phyloP scores from a whole-genome alignment of 92 coral and sea anemone species.

The Porites divaricata region DNA sequence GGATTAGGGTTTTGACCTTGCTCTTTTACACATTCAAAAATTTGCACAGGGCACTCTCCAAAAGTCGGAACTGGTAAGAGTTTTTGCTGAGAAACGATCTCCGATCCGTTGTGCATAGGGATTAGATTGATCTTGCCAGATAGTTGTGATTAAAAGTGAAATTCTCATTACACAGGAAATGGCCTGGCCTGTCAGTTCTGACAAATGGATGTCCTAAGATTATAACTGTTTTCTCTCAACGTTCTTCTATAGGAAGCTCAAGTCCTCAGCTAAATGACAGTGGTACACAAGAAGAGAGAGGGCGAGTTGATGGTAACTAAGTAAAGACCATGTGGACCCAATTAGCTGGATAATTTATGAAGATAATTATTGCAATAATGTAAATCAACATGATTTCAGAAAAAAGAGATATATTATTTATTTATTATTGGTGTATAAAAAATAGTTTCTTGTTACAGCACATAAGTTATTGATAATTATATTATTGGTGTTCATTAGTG shows the following conservation, averaged over 20 bases:
- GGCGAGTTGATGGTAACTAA: slow-evolving; percentile 25
- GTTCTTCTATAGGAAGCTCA: slow-evolving; percentile 14
- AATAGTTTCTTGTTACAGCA: not conserved
- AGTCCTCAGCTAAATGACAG: slow-evolving; percentile 38
- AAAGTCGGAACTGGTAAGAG: no score
- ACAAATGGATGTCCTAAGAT: no score
- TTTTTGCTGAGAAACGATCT: no score
- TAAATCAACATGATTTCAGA: slow-evolving; percentile 3
- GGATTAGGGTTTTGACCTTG: no score
- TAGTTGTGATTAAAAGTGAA: no score
- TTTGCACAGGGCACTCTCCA: no score
- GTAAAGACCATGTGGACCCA: not conserved
- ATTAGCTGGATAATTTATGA: not conserved
- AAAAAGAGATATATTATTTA: slow-evolving; percentile 11
- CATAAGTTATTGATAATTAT: not conserved
- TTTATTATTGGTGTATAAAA: not conserved
- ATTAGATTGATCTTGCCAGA: no score
- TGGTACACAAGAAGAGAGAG: slow-evolving; percentile 18
- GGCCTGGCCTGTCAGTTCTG: no score
- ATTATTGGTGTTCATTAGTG: not conserved
- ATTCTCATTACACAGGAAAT: no score
- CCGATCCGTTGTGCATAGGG: no score
- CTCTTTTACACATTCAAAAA: no score
- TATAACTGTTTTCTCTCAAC: not conserved
- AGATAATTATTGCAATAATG: not conserved